Percentiles rank a stretch among this genome's conserved stretches.
Evolutionary conservation across 2,113 vertebrate species (phyloP).

Genomic region (Mobula hypostoma): DNA sequence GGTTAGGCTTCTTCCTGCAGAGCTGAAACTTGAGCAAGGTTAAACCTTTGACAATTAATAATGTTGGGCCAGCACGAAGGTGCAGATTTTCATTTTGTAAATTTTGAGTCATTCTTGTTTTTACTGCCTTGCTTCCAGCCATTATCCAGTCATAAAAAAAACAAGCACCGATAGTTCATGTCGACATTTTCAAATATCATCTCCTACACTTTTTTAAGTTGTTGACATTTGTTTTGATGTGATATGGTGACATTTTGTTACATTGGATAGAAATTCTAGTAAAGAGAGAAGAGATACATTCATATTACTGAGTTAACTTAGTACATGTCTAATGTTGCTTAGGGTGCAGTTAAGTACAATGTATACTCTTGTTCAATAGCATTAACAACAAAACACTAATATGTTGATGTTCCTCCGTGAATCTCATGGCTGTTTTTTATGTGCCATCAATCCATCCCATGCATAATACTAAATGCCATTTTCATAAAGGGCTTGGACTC

Average conservation of each 20-base stretch:
- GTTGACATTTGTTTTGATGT: not conserved
- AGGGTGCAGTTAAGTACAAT: not conserved
- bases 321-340: not conserved
- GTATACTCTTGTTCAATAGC: not conserved
- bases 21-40: not conserved
- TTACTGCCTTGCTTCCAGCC: not conserved
- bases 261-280: not conserved
- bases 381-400: not conserved
- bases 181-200: not conserved
- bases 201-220: not conserved
- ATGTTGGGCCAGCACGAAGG: not conserved
- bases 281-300: no score
- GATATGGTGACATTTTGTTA: not conserved
- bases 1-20: not conserved
- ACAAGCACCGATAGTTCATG: not conserved
- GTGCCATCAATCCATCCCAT: not conserved
- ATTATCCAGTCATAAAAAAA: not conserved
- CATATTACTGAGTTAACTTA: not conserved
- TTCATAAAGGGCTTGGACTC: not conserved
- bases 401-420: not conserved
- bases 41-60: not conserved
- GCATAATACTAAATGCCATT: not conserved
- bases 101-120: not conserved
- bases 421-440: not conserved
- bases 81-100: not conserved